Evolutionary conservation across 2,113 vertebrate genomes (phyloP).

Genomic region (Charina bottae): DNA sequence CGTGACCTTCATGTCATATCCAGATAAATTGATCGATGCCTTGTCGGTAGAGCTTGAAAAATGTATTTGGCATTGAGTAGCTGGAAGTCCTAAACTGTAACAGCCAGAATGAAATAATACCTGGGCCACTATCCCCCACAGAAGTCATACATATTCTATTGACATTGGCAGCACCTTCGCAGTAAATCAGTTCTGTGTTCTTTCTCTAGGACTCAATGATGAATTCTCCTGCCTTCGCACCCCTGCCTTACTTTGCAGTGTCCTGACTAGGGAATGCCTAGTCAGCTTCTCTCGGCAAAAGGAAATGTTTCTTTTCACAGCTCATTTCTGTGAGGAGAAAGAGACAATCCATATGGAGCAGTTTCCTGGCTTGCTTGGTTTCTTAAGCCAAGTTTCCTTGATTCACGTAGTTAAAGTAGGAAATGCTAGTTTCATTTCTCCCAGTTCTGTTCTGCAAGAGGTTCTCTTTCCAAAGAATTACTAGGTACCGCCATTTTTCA

Average conservation of each 20-base stretch:
- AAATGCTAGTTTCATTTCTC: neutral
- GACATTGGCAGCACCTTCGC: conserved; percentile 27
- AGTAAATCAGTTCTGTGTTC: conserved; percentile 27
- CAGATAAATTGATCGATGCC: conserved; percentile 1
- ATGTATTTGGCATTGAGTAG: conserved; percentile 1
- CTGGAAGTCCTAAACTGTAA: neutral
- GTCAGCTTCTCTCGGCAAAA: conserved; percentile 1
- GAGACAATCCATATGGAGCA: neutral
- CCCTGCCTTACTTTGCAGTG: conserved; percentile 2
- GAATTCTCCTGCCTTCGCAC: conserved; percentile 7
- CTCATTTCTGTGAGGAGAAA: conserved; percentile 14
- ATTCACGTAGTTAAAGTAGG: neutral
- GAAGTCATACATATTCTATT: conserved; percentile 27
- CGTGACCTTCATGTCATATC: accelerated
- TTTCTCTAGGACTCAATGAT: conserved; percentile 12
- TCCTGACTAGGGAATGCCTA: neutral
- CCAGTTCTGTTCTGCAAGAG: neutral
- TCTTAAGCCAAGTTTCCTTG: neutral
- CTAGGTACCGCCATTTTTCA: neutral
- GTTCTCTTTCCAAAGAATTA: neutral
- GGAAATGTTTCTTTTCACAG: conserved; percentile 11
- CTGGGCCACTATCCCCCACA: neutral
- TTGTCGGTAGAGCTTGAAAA: conserved; percentile 24
- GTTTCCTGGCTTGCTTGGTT: neutral
- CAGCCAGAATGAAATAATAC: conserved; percentile 12